Evolutionary conservation across 2,113 vertebrate genomes (phyloP).

Genomic region (Perccottus glenii): DNA sequence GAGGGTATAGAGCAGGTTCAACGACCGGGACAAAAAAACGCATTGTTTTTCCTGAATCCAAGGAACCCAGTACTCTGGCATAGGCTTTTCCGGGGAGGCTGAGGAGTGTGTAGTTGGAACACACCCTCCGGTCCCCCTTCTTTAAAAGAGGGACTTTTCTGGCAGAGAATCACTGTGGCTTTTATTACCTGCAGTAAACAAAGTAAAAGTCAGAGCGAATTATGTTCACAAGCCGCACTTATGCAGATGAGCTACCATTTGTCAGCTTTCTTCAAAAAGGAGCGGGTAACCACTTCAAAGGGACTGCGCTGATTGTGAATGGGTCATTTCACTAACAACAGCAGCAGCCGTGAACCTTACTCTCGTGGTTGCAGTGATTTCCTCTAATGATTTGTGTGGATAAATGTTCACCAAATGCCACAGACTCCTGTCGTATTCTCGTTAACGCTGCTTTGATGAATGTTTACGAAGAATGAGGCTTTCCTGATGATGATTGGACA

Average conservation of each 20-base stretch:
- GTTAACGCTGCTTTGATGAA: neutral
- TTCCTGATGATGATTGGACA: neutral
- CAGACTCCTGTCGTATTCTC: neutral
- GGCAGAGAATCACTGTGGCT: no score
- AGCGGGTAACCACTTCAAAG: neutral
- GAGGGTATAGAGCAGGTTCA: no score
- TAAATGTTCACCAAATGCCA: neutral
- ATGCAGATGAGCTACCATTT: neutral
- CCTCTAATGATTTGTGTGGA: neutral
- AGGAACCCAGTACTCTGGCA: no score
- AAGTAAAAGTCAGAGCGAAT: neutral
- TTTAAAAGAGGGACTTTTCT: no score
- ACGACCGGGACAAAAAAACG: no score
- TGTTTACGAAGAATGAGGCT: neutral
- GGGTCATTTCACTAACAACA: neutral
- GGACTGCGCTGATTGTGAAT: neutral
- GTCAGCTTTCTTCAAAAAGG: neutral
- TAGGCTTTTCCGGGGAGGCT: no score
- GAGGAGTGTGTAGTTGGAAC: no score
- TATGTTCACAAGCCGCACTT: no score
- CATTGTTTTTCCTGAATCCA: no score
- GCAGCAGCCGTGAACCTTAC: neutral
- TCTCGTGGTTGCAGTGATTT: neutral
- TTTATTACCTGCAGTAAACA: neutral
- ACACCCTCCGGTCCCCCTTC: no score